A percentile compares a stretch with the other conserved stretches of the same genome.
Conservation (phyloP, 2,888 invertebrate species). For the Craniophora ligustri region DNA sequence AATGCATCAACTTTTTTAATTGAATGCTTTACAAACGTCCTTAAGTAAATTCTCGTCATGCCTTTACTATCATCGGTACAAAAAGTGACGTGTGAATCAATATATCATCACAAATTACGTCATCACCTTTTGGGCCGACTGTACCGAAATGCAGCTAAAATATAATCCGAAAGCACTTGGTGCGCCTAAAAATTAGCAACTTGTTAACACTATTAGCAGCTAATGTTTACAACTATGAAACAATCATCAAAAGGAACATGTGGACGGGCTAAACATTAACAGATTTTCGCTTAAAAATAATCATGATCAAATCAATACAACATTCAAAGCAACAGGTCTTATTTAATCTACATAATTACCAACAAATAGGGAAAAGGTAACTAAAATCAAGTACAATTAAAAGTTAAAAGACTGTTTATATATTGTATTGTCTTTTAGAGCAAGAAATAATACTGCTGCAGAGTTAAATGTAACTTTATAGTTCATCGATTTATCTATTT, state of each 20-base stretch:
- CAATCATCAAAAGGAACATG: slow-evolving; percentile 48
- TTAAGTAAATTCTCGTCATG: slow-evolving; percentile 42
- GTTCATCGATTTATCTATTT: slow-evolving; percentile 47
- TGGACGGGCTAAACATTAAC: slow-evolving; percentile 64
- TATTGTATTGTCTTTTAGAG: slow-evolving; percentile 7
- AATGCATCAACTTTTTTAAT: slow-evolving; percentile 50
- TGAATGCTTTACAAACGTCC: slow-evolving; percentile 48
- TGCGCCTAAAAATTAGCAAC: slow-evolving; percentile 55
- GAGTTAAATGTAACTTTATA: slow-evolving; percentile 15
- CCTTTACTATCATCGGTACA: slow-evolving; percentile 39
- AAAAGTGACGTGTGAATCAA: slow-evolving; percentile 40
- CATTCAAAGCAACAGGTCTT: slow-evolving; percentile 2
- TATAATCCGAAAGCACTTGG: slow-evolving; percentile 61
- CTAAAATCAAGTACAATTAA: background rate
- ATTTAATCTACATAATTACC: background rate
- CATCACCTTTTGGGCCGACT: slow-evolving; percentile 38
- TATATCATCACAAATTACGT: slow-evolving; percentile 16
- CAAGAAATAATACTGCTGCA: background rate
- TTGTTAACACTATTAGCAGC: slow-evolving; percentile 54
- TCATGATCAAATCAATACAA: slow-evolving; percentile 14
- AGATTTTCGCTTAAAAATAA: slow-evolving; percentile 21
- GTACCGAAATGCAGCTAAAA: slow-evolving; percentile 45
- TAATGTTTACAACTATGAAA: slow-evolving; percentile 58
- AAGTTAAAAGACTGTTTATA: too few relatives aligned
- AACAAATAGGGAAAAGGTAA: slow-evolving; percentile 1